Evolutionary conservation across 2,888 invertebrate genomes (phyloP).

Genomic region (Leucophora obtusa): DNA sequence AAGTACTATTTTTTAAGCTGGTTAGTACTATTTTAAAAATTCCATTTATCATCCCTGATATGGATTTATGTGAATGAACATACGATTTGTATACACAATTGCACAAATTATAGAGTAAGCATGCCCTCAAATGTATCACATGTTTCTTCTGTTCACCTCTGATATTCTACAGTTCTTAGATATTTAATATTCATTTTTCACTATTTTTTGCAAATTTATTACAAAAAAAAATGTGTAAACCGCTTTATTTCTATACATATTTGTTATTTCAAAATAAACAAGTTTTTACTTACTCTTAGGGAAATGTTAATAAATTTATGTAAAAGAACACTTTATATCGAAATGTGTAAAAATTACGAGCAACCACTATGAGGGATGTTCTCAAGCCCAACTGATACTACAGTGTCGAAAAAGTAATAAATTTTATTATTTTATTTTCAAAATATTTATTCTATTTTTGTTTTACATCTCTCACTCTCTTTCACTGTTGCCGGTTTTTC

Average conservation of each 20-base stretch:
- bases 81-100: neutral
- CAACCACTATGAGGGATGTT: slow-evolving; percentile 21
- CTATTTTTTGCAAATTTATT: neutral
- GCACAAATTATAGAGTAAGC: neutral
- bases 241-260: neutral
- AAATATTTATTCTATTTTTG: neutral
- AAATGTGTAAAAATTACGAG: neutral
- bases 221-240: neutral
- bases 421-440: slow-evolving; percentile 15
- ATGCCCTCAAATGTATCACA: neutral
- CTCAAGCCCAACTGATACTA: slow-evolving; percentile 30
- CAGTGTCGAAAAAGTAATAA: slow-evolving; percentile 23
- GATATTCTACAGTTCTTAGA: neutral
- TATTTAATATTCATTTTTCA: neutral
- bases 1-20: no score
- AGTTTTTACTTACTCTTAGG: neutral
- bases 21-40: no score
- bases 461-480: slow-evolving; percentile 11
- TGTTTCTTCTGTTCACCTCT: neutral
- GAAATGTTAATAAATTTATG: neutral
- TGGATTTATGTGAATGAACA: no score
- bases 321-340: neutral
- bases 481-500: neutral
- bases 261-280: neutral
- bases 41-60: no score